Conservation (phyloP, 1,140 invertebrate genomes). For the Lasioglossum albipes region DNA sequence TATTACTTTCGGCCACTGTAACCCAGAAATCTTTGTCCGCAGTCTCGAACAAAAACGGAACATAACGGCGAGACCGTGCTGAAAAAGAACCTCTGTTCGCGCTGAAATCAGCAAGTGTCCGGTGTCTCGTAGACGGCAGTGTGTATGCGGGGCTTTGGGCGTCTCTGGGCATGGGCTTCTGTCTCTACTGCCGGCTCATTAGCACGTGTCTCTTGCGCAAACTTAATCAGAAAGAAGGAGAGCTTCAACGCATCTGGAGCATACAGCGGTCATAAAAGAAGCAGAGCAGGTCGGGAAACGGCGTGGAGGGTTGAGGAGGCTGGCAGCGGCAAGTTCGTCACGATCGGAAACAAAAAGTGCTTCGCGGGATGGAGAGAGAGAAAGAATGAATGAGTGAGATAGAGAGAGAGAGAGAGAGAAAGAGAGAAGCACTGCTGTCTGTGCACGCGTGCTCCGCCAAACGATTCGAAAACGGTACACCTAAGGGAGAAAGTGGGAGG, state of each 20-base stretch:
- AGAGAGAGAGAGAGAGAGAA: constrained; percentile 17
- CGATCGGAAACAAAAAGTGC: constrained; percentile 29
- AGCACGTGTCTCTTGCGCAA: constrained; percentile 48
- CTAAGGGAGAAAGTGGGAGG: not conserved
- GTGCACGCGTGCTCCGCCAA: constrained; percentile 27
- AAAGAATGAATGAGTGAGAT: constrained; percentile 1
- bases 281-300: constrained; percentile 36
- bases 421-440: no score
- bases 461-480: constrained; percentile 18
- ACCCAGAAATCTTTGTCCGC: no score
- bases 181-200: constrained; percentile 46
- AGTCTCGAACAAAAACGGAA: not conserved
- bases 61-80: no score
- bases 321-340: constrained; percentile 36
- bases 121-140: not conserved
- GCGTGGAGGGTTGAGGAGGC: constrained; percentile 8
- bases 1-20: no score
- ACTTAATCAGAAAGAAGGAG: constrained; percentile 50
- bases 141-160: constrained; percentile 61
- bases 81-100: not conserved
- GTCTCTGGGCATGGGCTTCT: constrained; percentile 64
- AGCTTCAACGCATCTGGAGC: constrained; percentile 32
- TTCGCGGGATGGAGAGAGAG: no score
- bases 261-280: constrained; percentile 39
- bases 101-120: not conserved